Evolutionary conservation across 2,113 vertebrate genomes (phyloP), one percentile per base, ranked within the genome.

Genomic region (Falco punctatus): DNA sequence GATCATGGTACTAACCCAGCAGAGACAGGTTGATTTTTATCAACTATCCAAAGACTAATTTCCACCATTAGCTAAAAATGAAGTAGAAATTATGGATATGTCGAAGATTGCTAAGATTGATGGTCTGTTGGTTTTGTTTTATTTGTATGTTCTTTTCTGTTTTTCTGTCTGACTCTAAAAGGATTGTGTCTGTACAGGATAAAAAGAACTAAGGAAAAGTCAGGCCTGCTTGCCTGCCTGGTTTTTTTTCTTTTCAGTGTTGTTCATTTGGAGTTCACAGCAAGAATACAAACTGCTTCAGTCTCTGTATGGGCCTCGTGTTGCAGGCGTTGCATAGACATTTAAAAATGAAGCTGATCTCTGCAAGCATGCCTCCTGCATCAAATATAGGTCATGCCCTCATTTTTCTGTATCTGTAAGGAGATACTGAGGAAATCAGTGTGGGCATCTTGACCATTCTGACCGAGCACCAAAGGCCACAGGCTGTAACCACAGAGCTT

Each of bases 1-100:
- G 97, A 97, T 98, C 97, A 97, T 46, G 13, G 95, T 97, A 90
- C 94, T 97, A 98, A 97, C 95, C 96, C 95, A 94, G 93, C 95
- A 95, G 83, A 96, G 97, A 97, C 96, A 96, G 96, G 96, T 85
- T 98, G 97, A 98, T 98, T 97, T 97, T 98, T 98, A 98, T 98
- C 97, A 98, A 95, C 96, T 96, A 88, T 89, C 95, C 88, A 58
- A 97, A 98, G 97, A 98, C 96, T 97, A 96, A 98, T 98, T 98
- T 97, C 98, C 94, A 97, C 96, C 81, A 96, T 97, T 97, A 98
- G 97, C 91, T 95, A 97, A 95, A 97, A 98, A 96, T 87, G 46
- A 97, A 97, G 96, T 94, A 90, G 88, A 93, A 97, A 97, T 98
- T 96, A 97, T 58, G 92, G 92, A 44, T 96, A 88, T 86, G 81